A percentile compares a stretch with the other conserved stretches of the same genome.
phyloP scores from a whole-genome alignment of 1,140 invertebrate species.

The Sitobion miscanthi region DNA sequence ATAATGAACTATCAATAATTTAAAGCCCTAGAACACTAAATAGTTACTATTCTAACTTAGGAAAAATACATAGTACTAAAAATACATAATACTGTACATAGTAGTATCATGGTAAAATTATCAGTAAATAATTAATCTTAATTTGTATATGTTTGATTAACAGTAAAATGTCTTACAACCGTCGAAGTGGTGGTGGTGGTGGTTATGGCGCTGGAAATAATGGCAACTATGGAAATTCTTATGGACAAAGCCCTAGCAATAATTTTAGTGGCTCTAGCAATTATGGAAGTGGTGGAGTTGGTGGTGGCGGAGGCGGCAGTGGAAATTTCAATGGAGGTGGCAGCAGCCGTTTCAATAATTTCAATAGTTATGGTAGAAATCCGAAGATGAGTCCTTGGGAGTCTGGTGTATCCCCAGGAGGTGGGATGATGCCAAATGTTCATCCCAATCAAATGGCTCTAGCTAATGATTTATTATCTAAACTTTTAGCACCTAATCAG shows the following conservation, averaged over 20 bases:
- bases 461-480: conserved; percentile 47
- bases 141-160: not conserved
- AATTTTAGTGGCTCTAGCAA: conserved; percentile 9
- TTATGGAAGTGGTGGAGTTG: not conserved
- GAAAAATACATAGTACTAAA: too few relatives aligned
- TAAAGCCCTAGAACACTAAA: not conserved
- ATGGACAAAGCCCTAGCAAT: conserved; percentile 30
- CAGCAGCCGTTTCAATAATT: conserved; percentile 10
- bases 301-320: too few relatives aligned
- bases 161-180: conserved; percentile 48
- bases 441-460: conserved; percentile 50
- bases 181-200: conserved; percentile 51
- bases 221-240: conserved; percentile 27
- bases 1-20: too few relatives aligned
- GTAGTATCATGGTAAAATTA: not conserved
- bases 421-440: conserved; percentile 49
- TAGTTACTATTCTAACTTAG: too few relatives aligned
- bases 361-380: conserved; percentile 36
- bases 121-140: not conserved
- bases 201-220: conserved; percentile 10
- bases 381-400: conserved; percentile 52
- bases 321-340: conserved; percentile 29
- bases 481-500: conserved; percentile 39
- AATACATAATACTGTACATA: too few relatives aligned
- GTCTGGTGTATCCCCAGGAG: conserved; percentile 51